Evolutionary conservation across 2,113 vertebrate species (phyloP).

Genomic region (Copsychus sechellarum): DNA sequence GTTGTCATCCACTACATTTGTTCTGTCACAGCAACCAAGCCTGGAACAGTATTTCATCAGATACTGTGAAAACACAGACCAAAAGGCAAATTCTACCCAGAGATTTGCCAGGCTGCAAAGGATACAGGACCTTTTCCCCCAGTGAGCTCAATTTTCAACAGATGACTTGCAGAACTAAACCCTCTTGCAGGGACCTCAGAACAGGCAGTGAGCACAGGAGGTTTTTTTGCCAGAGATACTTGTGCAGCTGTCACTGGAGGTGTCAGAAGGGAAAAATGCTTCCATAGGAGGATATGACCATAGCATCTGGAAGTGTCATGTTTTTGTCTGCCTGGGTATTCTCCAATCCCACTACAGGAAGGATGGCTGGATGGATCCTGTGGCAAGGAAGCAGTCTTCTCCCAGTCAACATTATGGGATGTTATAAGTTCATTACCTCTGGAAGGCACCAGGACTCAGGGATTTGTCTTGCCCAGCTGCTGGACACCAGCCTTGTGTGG

Average conservation of each 20-base stretch:
- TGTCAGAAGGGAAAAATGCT: not conserved
- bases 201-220: not conserved
- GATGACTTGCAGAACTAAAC: not conserved
- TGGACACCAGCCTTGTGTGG: not conserved
- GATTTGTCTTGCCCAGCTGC: not conserved
- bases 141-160: accelerated
- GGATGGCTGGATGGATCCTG: not conserved
- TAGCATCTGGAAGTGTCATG: not conserved
- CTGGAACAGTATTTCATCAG: not conserved
- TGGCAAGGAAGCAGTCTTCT: not conserved
- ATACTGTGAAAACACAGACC: not conserved
- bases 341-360: not conserved
- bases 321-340: not conserved
- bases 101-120: not conserved
- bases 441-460: too few relatives aligned
- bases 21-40: not conserved
- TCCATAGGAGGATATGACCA: not conserved
- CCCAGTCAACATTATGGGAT: not conserved
- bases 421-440: not conserved
- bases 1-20: not conserved
- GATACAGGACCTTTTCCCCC: not conserved
- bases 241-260: not conserved
- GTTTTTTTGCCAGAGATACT: not conserved
- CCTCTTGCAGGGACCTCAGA: not conserved
- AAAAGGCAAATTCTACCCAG: not conserved